Evolutionary conservation across 2,797 vertebrate species (phyloP).

Genomic region (Sebastes nivosus): DNA sequence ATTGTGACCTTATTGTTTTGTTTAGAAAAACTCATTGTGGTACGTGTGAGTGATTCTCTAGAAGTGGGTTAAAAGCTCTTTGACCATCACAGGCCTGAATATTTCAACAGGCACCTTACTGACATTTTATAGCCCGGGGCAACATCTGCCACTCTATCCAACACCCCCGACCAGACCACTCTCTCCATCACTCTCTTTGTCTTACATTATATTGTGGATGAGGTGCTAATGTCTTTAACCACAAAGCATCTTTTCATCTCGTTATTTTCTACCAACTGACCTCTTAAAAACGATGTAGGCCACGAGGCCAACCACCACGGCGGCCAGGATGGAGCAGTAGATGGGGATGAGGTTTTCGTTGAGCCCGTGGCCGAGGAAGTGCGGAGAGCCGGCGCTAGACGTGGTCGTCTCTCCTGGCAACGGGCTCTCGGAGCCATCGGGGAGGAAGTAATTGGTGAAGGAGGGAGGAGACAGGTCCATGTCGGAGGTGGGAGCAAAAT

Average conservation of each 20-base stretch:
- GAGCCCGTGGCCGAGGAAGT: conserved; percentile 84
- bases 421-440: conserved; percentile 61
- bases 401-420: conserved; percentile 82
- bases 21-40: background rate
- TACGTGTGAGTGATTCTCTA: conserved; percentile 16
- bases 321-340: conserved; percentile 97
- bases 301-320: conserved; percentile 91
- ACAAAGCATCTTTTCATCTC: background rate
- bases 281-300: conserved; percentile 95
- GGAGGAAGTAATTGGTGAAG: conserved; percentile 54
- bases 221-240: conserved; percentile 3
- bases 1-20: conserved; percentile 7
- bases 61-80: conserved; percentile 60
- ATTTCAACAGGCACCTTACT: conserved; percentile 22
- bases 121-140: conserved; percentile 18
- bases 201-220: conserved; percentile 1
- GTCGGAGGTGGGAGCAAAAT: conserved; percentile 37
- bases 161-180: conserved; percentile 6
- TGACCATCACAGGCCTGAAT: conserved; percentile 31
- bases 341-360: conserved; percentile 95
- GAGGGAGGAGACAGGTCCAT: conserved; percentile 44
- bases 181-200: background rate
- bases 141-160: conserved; percentile 10
- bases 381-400: conserved; percentile 86
- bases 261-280: conserved; percentile 71